phyloP scores from a whole-genome alignment of 2,797 vertebrate species.

The Mastacembelus armatus region DNA sequence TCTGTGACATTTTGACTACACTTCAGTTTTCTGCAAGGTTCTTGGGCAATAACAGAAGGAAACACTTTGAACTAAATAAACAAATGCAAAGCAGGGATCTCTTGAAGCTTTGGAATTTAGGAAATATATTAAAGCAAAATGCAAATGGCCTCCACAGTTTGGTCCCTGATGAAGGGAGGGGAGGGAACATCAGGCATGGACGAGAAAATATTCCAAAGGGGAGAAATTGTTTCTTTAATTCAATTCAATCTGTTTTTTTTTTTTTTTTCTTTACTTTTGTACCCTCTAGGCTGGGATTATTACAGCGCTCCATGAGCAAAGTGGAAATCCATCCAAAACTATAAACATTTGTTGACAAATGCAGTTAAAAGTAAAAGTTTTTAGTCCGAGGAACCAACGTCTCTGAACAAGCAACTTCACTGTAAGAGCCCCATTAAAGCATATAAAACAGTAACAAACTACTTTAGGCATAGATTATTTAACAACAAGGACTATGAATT shows the following conservation, averaged over 20 bases:
- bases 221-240: conserved; percentile 58
- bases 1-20: conserved; percentile 67
- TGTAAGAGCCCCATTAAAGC: conserved; percentile 24
- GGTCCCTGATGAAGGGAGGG: conserved; percentile 32
- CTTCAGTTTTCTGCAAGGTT: conserved; percentile 68
- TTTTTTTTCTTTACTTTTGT: conserved; percentile 20
- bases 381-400: not conserved
- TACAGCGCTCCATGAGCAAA: conserved; percentile 43
- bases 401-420: conserved; percentile 35
- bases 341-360: conserved; percentile 34
- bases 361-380: conserved; percentile 29
- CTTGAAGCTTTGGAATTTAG: conserved; percentile 67
- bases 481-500: conserved; percentile 3
- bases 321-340: conserved; percentile 39
- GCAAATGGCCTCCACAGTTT: conserved; percentile 62
- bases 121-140: conserved; percentile 75
- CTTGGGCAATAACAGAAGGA: conserved; percentile 55
- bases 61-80: conserved; percentile 78
- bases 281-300: conserved; percentile 46
- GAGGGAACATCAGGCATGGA: conserved; percentile 46
- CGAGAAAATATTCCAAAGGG: conserved; percentile 45
- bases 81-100: conserved; percentile 74
- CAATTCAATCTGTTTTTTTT: conserved; percentile 48
- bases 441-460: conserved; percentile 20
- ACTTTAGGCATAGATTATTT: conserved; percentile 28